Conservation (phyloP, 2,888 invertebrate genomes). For the Euplagia quadripunctaria region DNA sequence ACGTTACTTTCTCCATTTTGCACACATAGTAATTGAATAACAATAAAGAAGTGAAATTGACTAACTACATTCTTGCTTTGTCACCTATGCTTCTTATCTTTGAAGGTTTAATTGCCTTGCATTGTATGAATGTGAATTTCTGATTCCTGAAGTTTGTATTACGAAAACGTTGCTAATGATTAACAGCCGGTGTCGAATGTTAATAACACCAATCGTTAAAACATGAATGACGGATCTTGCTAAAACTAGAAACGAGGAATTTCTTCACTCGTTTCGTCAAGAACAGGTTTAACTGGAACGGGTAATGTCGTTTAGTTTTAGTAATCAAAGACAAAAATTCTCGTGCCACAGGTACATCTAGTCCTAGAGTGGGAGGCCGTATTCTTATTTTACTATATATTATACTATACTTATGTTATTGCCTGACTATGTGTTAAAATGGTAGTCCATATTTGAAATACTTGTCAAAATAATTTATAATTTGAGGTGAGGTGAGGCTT, state of each 20-base stretch:
- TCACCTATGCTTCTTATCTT: constrained; percentile 19
- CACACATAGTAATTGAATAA: constrained; percentile 25
- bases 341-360: neutral
- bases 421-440: too few relatives aligned
- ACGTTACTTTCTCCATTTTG: constrained; percentile 53
- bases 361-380: neutral
- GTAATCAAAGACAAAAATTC: constrained; percentile 30
- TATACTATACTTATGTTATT: neutral
- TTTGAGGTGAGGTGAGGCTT: too few relatives aligned
- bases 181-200: constrained; percentile 37
- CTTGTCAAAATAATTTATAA: too few relatives aligned
- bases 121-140: constrained; percentile 5
- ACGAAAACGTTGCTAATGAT: constrained; percentile 47
- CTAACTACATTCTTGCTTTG: constrained; percentile 20
- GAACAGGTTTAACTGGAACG: constrained; percentile 48
- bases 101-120: constrained; percentile 13
- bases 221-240: constrained; percentile 34
- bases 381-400: neutral
- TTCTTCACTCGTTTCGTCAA: constrained; percentile 48
- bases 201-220: constrained; percentile 43
- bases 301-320: constrained; percentile 41
- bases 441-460: too few relatives aligned
- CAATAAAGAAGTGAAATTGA: constrained; percentile 31
- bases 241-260: constrained; percentile 47
- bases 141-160: constrained; percentile 28